Evolutionary conservation across 2,113 vertebrate species (phyloP), one percentile per base, ranked within the genome.

Genomic region (Tenrec ecaudatus): DNA sequence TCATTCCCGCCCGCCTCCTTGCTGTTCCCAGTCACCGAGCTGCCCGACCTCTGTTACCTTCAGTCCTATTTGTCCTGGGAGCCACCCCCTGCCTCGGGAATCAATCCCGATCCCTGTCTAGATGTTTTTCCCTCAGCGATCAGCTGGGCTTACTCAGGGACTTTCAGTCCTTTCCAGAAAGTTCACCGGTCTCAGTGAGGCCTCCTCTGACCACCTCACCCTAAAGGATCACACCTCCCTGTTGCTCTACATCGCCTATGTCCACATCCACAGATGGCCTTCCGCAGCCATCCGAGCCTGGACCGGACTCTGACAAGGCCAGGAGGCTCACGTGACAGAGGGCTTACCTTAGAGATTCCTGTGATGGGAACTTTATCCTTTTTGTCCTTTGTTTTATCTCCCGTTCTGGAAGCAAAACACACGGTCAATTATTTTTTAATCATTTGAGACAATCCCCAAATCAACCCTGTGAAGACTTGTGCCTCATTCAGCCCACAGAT

Each of bases 271-370:
- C 9, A 78, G n/a, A n/a, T n/a, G 40, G 14, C 76, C 76, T 29
- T 29, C 76, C 2, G 14, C 76, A 47, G 40, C 1, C 15, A 16
- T 1, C 40, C 25, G 6, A 47, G 47, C 47, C 47, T 53, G 47
- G 47, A 53, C 9, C 47, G 47, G 43, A 31, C 27, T 31, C 11
- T 29, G 25, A 15, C 43, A 53, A 36, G 38, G 38, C 17, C 40
- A 16, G 15, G 15, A 33, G 12, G 16, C 47, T 58, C 40, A 29
- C 19, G 16, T 17, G 7, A 15, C 47, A 78, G 40, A 1, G 27
- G 29, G 15, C 86, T 97, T 85, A 99, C 99, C 98, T 99, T 99
- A 78, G 98, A 98, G 79, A 95, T 89, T n/a, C 97, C 2, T 0
- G 97, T 99, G 43, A 96, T 60, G 69, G 97, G 97, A 95, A 94